phyloP scores from a whole-genome alignment of 1,140 invertebrate genomes.

The Metaphire vulgaris region DNA sequence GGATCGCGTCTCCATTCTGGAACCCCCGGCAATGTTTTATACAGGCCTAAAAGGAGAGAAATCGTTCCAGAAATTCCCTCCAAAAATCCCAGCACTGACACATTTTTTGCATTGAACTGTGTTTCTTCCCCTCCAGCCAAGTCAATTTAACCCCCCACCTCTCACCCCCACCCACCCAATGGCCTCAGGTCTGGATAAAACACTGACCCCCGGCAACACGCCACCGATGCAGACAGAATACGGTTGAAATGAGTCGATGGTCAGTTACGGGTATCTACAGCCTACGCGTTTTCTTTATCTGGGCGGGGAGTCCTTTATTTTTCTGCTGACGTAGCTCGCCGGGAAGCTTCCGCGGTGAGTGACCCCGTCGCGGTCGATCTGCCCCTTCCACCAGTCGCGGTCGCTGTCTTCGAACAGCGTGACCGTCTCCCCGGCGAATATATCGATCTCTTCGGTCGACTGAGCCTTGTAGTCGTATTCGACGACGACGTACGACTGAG shows the following conservation, averaged over 20 bases:
- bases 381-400: neutral
- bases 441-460: neutral
- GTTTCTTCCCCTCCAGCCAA: too few species aligned
- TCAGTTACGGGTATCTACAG: neutral
- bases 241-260: neutral
- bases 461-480: neutral
- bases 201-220: neutral
- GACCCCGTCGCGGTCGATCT: neutral
- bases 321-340: neutral
- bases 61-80: too few species aligned
- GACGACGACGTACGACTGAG: neutral
- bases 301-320: neutral
- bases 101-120: too few species aligned
- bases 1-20: too few species aligned
- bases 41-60: too few species aligned
- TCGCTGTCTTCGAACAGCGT: neutral
- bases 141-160: too few species aligned
- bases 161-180: too few species aligned
- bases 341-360: neutral
- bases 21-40: too few species aligned
- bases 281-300: neutral
- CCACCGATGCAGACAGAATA: neutral
- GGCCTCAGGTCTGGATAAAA: too few species aligned
- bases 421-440: neutral
- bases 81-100: too few species aligned